These are phyloP conservation scores for Cercopithecus mona DNA, from an alignment of 2,113 vertebrate genomes.

Conservation along the genomic window DNA sequence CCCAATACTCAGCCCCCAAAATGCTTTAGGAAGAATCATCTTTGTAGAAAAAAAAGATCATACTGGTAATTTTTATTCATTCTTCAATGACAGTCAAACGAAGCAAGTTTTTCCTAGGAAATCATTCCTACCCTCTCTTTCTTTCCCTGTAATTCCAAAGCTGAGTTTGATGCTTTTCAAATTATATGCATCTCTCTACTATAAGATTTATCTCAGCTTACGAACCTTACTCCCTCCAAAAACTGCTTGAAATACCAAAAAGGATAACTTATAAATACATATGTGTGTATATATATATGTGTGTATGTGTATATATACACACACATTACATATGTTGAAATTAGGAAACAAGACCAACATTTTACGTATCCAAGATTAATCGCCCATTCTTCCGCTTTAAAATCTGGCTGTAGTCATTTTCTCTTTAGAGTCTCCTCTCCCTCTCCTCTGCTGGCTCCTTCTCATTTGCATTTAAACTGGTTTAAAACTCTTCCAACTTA, in stretches of 20 bases:
- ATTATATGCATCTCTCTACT: neutral
- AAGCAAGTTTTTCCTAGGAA: neutral
- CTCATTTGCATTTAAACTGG: neutral
- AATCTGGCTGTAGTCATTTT: neutral
- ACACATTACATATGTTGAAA: neutral
- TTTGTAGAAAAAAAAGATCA: neutral
- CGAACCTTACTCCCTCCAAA: neutral
- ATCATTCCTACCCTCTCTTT: neutral
- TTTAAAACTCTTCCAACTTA: neutral
- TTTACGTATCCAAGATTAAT: neutral
- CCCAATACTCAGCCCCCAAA: neutral
- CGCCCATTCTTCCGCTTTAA: neutral
- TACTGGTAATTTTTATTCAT: neutral
- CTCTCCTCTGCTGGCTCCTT: neutral
- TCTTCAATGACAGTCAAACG: neutral
- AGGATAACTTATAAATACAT: neutral
- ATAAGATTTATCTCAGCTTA: neutral
- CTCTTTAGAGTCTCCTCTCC: neutral
- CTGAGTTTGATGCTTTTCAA: neutral
- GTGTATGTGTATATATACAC: accelerated
- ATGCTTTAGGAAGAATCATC: neutral
- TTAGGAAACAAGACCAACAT: neutral
- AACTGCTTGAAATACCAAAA: conserved; percentile 19
- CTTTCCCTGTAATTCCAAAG: conserved; percentile 31
- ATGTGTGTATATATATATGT: no score